Evolutionary conservation across 2,113 vertebrate genomes (phyloP).

Genomic region (Orcinus orca): DNA sequence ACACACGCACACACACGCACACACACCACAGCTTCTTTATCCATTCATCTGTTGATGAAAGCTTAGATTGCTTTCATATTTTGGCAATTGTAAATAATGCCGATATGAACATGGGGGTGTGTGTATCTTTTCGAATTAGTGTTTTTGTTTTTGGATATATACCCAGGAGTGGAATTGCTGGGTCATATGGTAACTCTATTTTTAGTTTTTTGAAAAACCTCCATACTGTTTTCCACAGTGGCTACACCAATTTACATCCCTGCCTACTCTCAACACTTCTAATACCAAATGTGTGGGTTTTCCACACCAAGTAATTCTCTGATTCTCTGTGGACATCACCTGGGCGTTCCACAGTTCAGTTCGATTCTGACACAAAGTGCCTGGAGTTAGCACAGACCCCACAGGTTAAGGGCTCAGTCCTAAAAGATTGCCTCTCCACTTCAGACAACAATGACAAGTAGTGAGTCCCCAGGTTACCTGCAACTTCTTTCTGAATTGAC

Average conservation of each 20-base stretch:
- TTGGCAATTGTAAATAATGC: too few species aligned
- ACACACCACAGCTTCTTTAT: too few species aligned
- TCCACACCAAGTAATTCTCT: neutral
- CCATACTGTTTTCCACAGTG: neutral
- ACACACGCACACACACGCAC: too few species aligned
- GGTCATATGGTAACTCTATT: neutral
- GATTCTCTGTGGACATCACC: neutral
- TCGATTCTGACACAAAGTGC: neutral
- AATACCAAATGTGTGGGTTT: neutral
- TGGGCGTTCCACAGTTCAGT: neutral
- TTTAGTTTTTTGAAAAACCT: neutral
- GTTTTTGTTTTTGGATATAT: neutral
- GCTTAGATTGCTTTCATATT: too few species aligned
- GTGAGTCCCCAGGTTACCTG: neutral
- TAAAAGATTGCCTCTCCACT: neutral
- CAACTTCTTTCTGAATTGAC: neutral
- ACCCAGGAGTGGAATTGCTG: neutral
- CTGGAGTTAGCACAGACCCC: neutral
- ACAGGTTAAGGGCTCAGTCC: neutral
- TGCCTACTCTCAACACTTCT: neutral
- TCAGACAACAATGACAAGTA: neutral
- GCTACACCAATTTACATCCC: neutral
- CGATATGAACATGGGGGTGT: too few species aligned
- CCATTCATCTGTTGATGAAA: too few species aligned
- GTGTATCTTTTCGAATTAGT: too few species aligned